Conservation (phyloP, 2,888 invertebrate genomes). For the Druceiella hillmani region DNA sequence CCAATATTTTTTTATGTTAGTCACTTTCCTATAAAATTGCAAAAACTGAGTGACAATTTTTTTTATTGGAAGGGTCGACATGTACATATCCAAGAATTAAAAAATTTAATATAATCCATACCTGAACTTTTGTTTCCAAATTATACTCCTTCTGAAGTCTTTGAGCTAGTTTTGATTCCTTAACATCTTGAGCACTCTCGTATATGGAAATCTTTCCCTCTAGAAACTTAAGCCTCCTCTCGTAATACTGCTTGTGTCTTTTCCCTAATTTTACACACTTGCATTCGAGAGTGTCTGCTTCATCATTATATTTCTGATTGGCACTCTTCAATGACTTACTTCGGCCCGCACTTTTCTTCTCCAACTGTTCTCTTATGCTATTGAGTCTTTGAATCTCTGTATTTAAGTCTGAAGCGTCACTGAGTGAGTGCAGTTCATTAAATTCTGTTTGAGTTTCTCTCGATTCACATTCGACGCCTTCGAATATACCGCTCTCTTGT, state of each 20-base stretch:
- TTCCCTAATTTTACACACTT: constrained; percentile 50
- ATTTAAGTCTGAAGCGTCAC: constrained; percentile 50
- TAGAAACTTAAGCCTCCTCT: constrained; percentile 57
- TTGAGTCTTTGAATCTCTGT: constrained; percentile 60
- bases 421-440: constrained; percentile 44
- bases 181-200: constrained; percentile 59
- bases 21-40: too few relatives aligned
- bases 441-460: constrained; percentile 54
- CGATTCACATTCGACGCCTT: constrained; percentile 49
- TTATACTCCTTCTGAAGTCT: constrained; percentile 56
- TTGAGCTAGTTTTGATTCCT: constrained; percentile 55
- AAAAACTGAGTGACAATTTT: too few relatives aligned
- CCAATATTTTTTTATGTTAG: too few relatives aligned
- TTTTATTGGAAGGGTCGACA: too few relatives aligned
- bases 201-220: constrained; percentile 61
- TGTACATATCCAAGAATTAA: too few relatives aligned
- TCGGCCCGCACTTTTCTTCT: constrained; percentile 49
- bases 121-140: neutral
- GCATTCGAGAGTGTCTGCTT: constrained; percentile 43
- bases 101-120: neutral
- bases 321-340: constrained; percentile 44
- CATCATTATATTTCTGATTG: constrained; percentile 30
- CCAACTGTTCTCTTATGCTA: constrained; percentile 57
- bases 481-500: constrained; percentile 72
- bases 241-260: constrained; percentile 59